Evolutionary conservation across 2,797 vertebrate species (phyloP), one percentile per base, ranked within the genome.

Genomic region (Balearica regulorum): DNA sequence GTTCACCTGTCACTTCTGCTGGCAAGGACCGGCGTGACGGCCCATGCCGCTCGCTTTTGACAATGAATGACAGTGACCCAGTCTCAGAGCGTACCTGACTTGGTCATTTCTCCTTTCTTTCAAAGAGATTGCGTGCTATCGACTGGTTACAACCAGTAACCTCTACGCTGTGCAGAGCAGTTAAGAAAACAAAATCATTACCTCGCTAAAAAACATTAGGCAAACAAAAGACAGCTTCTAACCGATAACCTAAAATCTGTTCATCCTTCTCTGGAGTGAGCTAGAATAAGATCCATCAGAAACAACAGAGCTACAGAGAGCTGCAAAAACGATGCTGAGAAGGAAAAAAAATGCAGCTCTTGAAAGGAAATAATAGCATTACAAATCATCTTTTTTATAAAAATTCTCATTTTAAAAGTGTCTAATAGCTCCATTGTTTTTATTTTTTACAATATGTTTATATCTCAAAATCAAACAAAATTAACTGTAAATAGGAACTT

Each of bases 1-100:
- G 5, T 85, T 93, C 94, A 71, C 94, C 95, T 96, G 87, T 97
- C 97, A 97, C 71, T 94, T 68, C 92, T 43, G 85, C 88, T 18
- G 33, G 87, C 26, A 60, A 49, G 79, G 39, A 35, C 70, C 21
- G 4, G 69, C 6, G 83, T 95, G 92, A 97, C 16, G 61, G 91
- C 94, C 87, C 55, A 64, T 2, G 21, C 22, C 29, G 4, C 70
- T 70, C 41, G 6, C 51, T 46, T 24, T 72, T 91, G 87, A 96
- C 90, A 92, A 6, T 18, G 72, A 95, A 39, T 9, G 35, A 94
- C 73, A 87, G 76, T 66, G 17, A 90, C 54, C 71, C 20, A 4
- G 18, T 65, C 89, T 60, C 31, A 22, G 9, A 68, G 26, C 16
- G 1, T 9, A 66, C 73, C 91, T 61, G n/a, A 54, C 70, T 10